Evolutionary conservation across 2,797 vertebrate genomes (phyloP).

Genomic region (Parauchenoglanis ngamensis): DNA sequence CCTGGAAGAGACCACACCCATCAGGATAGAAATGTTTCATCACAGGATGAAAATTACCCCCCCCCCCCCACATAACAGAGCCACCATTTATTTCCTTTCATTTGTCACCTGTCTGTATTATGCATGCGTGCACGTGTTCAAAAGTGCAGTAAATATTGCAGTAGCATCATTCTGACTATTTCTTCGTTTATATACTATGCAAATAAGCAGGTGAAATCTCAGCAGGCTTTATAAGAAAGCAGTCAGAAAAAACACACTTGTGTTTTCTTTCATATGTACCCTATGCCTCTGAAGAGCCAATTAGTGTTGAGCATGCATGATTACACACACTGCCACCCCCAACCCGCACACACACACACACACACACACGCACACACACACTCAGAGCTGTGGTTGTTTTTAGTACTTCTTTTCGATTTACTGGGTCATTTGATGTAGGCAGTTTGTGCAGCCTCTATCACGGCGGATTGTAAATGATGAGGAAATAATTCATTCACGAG

Average conservation of each 20-base stretch:
- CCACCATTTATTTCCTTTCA: background rate
- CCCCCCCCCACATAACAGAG: background rate
- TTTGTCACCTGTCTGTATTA: background rate
- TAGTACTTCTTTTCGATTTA: background rate
- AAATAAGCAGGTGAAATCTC: background rate
- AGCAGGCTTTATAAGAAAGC: background rate
- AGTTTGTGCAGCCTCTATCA: background rate
- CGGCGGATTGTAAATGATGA: background rate
- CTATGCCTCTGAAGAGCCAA: constrained; percentile 40
- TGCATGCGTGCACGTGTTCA: background rate
- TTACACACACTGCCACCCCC: background rate
- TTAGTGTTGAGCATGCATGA: constrained; percentile 20
- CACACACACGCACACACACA: constrained; percentile 1
- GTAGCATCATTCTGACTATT: background rate
- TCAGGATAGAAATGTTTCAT: background rate
- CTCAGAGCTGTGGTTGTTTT: background rate
- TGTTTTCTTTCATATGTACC: constrained; percentile 8
- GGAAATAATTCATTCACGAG: background rate
- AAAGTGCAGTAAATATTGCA: background rate
- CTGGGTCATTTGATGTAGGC: constrained; percentile 1
- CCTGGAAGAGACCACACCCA: background rate
- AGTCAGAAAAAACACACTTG: background rate
- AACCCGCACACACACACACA: background rate
- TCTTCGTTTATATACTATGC: too few relatives aligned
- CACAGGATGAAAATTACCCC: background rate